A percentile compares a stretch with the other conserved stretches of the same genome.
Conservation (phyloP, 2,888 invertebrate species). For the Drosophila tripunctata region DNA sequence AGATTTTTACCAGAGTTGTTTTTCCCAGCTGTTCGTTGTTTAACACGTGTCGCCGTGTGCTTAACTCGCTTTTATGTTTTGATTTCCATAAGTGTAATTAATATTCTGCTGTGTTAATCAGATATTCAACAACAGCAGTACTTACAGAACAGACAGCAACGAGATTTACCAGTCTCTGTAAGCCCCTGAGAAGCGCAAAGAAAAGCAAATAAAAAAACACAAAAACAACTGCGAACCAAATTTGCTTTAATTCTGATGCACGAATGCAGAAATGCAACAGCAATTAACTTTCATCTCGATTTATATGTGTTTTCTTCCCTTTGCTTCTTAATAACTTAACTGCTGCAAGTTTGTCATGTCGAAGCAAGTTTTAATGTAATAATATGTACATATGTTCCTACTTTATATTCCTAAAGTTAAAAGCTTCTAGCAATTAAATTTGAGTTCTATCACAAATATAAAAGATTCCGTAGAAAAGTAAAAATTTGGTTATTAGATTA, state of each 20-base stretch:
- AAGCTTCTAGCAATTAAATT: too few relatives aligned
- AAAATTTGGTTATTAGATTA: too few relatives aligned
- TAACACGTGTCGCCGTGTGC: conserved; percentile 48
- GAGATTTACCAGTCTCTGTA: neutral
- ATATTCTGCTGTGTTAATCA: conserved; percentile 28
- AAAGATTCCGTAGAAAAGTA: too few relatives aligned
- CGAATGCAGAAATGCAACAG: conserved; percentile 1
- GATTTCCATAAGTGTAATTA: conserved; percentile 65
- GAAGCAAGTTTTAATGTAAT: neutral
- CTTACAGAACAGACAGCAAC: neutral
- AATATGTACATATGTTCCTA: too few relatives aligned
- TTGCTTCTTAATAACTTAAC: neutral
- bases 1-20: neutral
- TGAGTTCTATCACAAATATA: too few relatives aligned
- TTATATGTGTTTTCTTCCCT: neutral
- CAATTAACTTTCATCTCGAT: conserved; percentile 16
- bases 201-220: neutral
- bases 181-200: conserved; percentile 4
- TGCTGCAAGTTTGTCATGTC: neutral
- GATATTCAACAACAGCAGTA: conserved; percentile 1
- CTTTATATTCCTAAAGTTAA: too few relatives aligned
- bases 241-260: conserved; percentile 12
- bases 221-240: neutral
- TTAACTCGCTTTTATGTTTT: conserved; percentile 57
- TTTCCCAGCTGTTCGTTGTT: neutral